Evolutionary conservation across 2,113 vertebrate species (phyloP).

Genomic region (Amphilophus citrinellus): DNA sequence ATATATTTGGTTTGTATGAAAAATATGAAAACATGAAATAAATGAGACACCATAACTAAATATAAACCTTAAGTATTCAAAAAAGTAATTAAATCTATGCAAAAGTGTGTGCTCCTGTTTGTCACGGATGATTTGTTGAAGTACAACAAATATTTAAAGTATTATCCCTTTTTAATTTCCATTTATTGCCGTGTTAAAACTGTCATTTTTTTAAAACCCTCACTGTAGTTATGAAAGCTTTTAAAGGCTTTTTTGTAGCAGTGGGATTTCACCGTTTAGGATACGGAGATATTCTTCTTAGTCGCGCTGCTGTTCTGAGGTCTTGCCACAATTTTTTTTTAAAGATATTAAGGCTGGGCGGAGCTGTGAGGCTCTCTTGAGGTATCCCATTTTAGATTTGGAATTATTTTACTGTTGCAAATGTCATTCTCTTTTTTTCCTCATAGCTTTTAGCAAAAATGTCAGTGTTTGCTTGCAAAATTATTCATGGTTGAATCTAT

Average conservation of each 20-base stretch:
- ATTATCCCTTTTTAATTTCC: not conserved
- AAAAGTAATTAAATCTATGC: too few species aligned
- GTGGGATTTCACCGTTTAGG: not conserved
- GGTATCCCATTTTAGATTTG: not conserved
- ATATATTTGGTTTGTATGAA: not conserved
- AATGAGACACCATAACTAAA: not conserved
- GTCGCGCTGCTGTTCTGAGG: not conserved
- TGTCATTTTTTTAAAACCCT: not conserved
- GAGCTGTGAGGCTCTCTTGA: not conserved
- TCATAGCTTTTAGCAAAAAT: not conserved
- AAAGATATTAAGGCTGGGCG: not conserved
- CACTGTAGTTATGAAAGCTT: not conserved
- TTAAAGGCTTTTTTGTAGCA: not conserved
- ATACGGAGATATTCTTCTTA: not conserved
- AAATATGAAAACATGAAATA: too few species aligned
- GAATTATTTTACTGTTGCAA: not conserved
- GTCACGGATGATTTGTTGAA: accelerated
- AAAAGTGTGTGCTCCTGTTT: not conserved
- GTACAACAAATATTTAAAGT: accelerated
- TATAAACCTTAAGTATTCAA: not conserved
- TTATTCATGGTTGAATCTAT: not conserved
- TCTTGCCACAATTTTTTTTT: too few species aligned
- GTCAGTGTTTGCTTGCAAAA: not conserved
- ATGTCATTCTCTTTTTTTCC: not conserved
- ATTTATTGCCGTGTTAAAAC: not conserved